Percentiles rank a stretch among this genome's conserved stretches.
Conservation (phyloP, 2,113 vertebrate genomes). For the Channa maculata region DNA sequence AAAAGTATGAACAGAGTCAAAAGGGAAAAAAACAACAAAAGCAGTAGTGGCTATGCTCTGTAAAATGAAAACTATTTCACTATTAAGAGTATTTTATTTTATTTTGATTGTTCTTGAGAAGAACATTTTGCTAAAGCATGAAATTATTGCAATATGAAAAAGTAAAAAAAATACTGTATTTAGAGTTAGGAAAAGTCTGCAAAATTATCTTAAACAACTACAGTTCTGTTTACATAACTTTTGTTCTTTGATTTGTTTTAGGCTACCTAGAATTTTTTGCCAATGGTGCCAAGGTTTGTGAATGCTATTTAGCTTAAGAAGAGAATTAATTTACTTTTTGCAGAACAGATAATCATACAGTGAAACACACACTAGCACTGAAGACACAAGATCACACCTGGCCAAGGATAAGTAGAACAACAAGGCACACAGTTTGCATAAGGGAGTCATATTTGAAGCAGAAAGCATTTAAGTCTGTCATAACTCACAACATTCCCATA, state of each 20-base stretch:
- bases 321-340: conserved; percentile 92
- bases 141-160: conserved; percentile 95
- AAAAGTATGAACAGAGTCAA: conserved; percentile 90
- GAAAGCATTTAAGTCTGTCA: conserved; percentile 63
- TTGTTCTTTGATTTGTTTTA: conserved; percentile 75
- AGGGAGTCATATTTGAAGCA: conserved; percentile 56
- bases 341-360: conserved; percentile 97
- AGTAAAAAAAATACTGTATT: conserved; percentile 91
- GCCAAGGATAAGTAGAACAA: conserved; percentile 75
- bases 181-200: conserved; percentile 97
- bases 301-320: conserved; percentile 96
- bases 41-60: conserved; percentile 99
- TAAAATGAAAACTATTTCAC: conserved; percentile 99
- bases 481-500: conserved; percentile 56
- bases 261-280: conserved; percentile 97
- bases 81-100: conserved; percentile 99
- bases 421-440: conserved; percentile 70
- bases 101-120: conserved; percentile 99
- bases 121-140: conserved; percentile 99
- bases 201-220: conserved; percentile 94
- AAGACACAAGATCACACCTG: conserved; percentile 89
- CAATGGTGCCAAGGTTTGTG: conserved; percentile 99
- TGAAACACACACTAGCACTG: conserved; percentile 87
- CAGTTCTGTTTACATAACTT: conserved; percentile 91
- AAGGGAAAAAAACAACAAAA: conserved; percentile 90